These are phyloP conservation scores for Scaptomyza pallida DNA, from an alignment of 1,140 invertebrate species.

Conservation along the genomic window DNA sequence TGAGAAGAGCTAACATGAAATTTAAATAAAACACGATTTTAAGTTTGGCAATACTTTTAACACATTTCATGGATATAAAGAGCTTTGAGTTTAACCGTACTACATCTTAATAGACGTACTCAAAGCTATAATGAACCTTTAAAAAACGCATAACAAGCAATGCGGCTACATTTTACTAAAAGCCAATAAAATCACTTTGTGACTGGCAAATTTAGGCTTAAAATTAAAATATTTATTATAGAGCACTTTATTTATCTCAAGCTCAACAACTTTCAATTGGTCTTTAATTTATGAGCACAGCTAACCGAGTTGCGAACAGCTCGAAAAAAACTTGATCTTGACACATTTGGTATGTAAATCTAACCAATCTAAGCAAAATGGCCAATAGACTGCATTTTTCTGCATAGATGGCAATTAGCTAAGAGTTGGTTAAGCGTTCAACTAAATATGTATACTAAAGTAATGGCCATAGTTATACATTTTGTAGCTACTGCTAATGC, in stretches of 20 bases:
- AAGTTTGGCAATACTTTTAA: no score
- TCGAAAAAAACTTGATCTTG: slow-evolving; percentile 44
- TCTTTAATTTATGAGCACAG: slow-evolving; percentile 3
- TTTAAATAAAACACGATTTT: not conserved
- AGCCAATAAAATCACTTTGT: slow-evolving; percentile 1
- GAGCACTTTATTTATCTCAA: not conserved
- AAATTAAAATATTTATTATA: slow-evolving; percentile 5
- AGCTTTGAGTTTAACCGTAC: no score
- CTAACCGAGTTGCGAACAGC: slow-evolving; percentile 25
- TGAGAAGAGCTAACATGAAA: not conserved
- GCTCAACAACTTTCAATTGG: slow-evolving; percentile 1
- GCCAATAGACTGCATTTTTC: slow-evolving; percentile 29
- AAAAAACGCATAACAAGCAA: not conserved
- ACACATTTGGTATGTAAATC: slow-evolving; percentile 69
- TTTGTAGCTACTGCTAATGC: not conserved
- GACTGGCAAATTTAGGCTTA: not conserved
- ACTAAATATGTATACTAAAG: slow-evolving; percentile 6
- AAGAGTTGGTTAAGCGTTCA: not conserved
- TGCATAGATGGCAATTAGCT: slow-evolving; percentile 29
- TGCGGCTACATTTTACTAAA: no score
- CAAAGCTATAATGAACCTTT: not conserved
- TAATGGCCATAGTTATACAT: not conserved
- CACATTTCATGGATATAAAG: no score
- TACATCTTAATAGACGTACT: not conserved
- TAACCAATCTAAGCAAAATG: slow-evolving; percentile 41